A percentile compares a stretch with the other conserved stretches of the same genome.
Conservation (phyloP, 2,888 invertebrate genomes). For the Caenorhabditis uteleia region DNA sequence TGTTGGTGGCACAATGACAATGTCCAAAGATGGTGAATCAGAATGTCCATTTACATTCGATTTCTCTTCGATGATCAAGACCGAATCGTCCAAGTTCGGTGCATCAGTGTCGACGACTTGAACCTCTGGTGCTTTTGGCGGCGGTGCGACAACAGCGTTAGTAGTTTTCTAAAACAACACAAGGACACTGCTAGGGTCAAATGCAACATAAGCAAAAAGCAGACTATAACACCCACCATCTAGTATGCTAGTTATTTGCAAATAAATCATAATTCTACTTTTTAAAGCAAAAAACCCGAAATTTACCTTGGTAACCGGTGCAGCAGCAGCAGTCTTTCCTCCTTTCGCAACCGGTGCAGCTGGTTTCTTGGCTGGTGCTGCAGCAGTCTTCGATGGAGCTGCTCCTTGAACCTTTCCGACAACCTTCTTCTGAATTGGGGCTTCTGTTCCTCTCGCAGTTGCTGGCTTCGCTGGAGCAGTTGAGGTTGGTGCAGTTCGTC, state of each 20-base stretch:
- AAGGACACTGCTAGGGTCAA: neutral
- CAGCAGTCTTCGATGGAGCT: conserved; percentile 18
- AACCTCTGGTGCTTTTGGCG: neutral
- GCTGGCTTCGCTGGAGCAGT: conserved; percentile 2
- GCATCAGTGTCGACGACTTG: neutral
- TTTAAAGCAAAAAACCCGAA: too few relatives aligned
- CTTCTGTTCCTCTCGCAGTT: conserved; percentile 3
- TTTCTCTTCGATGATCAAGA: conserved; percentile 6
- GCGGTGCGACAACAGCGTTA: neutral
- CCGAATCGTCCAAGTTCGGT: conserved; percentile 18
- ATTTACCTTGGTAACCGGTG: neutral
- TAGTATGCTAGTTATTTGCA: too few relatives aligned
- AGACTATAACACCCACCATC: neutral
- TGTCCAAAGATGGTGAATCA: conserved; percentile 7
- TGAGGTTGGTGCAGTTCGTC: neutral
- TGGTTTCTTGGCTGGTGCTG: conserved; percentile 6
- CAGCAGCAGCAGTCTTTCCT: neutral
- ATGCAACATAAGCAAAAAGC: neutral
- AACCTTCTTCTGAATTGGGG: conserved; percentile 18
- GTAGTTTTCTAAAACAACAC: neutral
- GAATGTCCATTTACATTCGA: neutral
- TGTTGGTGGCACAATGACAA: conserved; percentile 31
- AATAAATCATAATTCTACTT: neutral
- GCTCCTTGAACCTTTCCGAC: conserved; percentile 25
- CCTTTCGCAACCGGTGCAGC: conserved; percentile 1